phyloP scores from a whole-genome alignment of 1,140 invertebrate species.

The Tribolium castaneum region DNA sequence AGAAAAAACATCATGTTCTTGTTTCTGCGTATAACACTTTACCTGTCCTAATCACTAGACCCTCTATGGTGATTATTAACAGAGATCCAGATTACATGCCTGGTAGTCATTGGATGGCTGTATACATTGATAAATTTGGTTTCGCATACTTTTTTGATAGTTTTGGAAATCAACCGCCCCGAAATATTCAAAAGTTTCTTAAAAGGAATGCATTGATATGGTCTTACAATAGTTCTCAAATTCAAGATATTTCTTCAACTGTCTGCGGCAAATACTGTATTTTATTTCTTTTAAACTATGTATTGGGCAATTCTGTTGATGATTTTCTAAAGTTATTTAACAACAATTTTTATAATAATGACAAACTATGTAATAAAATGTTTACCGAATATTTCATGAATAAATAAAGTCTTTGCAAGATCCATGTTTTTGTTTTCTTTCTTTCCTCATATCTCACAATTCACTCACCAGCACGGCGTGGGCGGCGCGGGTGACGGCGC shows the following conservation, averaged over 20 bases:
- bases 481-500: no score
- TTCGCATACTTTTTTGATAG: constrained; percentile 23
- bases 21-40: neutral
- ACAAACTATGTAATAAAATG: neutral
- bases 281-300: constrained; percentile 20
- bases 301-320: neutral
- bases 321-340: neutral
- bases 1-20: neutral
- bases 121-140: neutral
- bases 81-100: constrained; percentile 2
- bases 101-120: constrained; percentile 3
- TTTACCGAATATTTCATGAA: neutral
- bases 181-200: neutral
- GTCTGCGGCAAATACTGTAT: constrained; percentile 4
- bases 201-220: neutral
- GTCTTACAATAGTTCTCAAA: neutral
- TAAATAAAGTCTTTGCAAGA: no score
- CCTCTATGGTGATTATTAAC: neutral
- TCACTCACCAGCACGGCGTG: no score
- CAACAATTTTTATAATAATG: neutral
- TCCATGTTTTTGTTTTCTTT: no score
- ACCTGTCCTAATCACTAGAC: neutral
- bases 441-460: no score
- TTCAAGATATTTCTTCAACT: constrained; percentile 3
- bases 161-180: neutral